These are phyloP conservation scores for Dendrolimus punctatus DNA, from an alignment of 1,140 invertebrate genomes.

Conservation along the genomic window DNA sequence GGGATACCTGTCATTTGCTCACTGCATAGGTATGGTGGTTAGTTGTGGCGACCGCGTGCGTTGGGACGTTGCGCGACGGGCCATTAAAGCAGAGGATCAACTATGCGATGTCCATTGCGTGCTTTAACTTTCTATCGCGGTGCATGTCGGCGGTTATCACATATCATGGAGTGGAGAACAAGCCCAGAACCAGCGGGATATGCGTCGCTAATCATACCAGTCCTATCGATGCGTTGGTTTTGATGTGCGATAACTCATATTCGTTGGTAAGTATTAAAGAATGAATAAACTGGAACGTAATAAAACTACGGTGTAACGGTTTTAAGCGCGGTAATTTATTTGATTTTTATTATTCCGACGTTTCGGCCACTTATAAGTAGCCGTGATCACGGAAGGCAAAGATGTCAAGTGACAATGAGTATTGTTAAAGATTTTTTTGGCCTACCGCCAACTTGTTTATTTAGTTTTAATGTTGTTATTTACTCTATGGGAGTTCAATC, in stretches of 20 bases:
- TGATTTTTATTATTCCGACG: too few relatives aligned
- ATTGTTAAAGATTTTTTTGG: too few relatives aligned
- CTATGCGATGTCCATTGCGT: constrained; percentile 85
- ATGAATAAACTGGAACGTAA: not conserved
- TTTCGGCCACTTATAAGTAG: too few relatives aligned
- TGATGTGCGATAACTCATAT: constrained; percentile 98
- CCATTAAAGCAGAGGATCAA: constrained; percentile 84
- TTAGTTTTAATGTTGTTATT: too few relatives aligned
- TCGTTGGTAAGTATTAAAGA: constrained; percentile 85
- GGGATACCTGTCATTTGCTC: not conserved
- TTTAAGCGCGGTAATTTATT: too few relatives aligned
- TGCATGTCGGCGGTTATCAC: constrained; percentile 91
- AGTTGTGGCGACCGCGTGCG: constrained; percentile 85
- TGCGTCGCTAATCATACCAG: constrained; percentile 99
- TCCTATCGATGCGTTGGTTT: constrained; percentile 96
- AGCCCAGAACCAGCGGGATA: constrained; percentile 84
- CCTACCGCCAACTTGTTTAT: too few relatives aligned
- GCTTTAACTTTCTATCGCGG: constrained; percentile 90
- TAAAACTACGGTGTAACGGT: too few relatives aligned
- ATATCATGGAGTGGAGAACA: constrained; percentile 90
- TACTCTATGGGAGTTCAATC: too few relatives aligned
- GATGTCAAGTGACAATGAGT: too few relatives aligned
- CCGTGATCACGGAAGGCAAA: too few relatives aligned
- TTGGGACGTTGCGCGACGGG: constrained; percentile 87
- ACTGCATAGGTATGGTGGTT: constrained; percentile 83